phyloP scores from a whole-genome alignment of 1,140 invertebrate species.

The Zaprionus davidi region DNA sequence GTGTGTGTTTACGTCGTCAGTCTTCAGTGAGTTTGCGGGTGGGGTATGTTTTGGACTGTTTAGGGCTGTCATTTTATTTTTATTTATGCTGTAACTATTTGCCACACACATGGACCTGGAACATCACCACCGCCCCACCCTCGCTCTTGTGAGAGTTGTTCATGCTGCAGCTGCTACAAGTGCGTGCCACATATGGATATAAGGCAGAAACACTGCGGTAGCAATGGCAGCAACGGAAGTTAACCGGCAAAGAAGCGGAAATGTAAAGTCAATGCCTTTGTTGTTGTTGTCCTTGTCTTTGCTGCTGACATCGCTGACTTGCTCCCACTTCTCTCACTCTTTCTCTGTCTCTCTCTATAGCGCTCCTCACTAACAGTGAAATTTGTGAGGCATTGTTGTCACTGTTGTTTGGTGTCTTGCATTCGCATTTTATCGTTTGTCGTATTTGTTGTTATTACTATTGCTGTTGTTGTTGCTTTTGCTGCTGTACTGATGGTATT shows the following conservation, averaged over 20 bases:
- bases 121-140: background rate
- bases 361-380: slow-evolving; percentile 22
- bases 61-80: slow-evolving; percentile 35
- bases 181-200: slow-evolving; percentile 51
- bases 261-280: slow-evolving; percentile 75
- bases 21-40: slow-evolving; percentile 19
- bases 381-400: slow-evolving; percentile 74
- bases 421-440: slow-evolving; percentile 51
- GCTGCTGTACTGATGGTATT: slow-evolving; percentile 61
- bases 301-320: background rate
- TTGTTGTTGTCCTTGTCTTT: slow-evolving; percentile 27
- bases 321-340: background rate
- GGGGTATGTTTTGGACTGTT: slow-evolving; percentile 32
- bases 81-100: slow-evolving; percentile 49
- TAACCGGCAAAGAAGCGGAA: slow-evolving; percentile 74
- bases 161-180: slow-evolving; percentile 16
- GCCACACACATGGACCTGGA: slow-evolving; percentile 31
- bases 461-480: slow-evolving; percentile 42
- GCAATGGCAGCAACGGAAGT: slow-evolving; percentile 54
- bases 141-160: slow-evolving; percentile 11
- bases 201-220: slow-evolving; percentile 55
- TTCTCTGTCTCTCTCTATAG: background rate
- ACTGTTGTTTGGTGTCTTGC: slow-evolving; percentile 51
- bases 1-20: slow-evolving; percentile 31
- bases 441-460: slow-evolving; percentile 50